Percentiles rank a stretch among this genome's conserved stretches.
Evolutionary conservation across 37 sponge, comb jelly and placozoan species (phyloP).

Genomic region (Axinella damicornis): DNA sequence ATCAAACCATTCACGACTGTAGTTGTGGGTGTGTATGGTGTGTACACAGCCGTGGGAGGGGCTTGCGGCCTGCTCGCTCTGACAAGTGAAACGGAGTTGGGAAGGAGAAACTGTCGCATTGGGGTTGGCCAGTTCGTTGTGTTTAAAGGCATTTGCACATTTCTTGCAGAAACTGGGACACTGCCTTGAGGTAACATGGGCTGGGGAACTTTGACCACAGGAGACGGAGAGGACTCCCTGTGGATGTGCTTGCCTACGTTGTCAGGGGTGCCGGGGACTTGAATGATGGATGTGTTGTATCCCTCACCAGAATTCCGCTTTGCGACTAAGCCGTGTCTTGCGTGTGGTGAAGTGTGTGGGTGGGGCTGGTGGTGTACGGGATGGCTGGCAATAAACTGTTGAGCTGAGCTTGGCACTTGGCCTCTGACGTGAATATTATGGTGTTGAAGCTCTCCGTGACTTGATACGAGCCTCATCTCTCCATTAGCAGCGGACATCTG

Average conservation of each 20-base stretch:
- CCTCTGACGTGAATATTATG: neutral
- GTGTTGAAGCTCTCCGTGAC: no score
- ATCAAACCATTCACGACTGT: constrained; percentile 15
- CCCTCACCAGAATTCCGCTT: neutral
- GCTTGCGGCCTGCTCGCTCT: neutral
- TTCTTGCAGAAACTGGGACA: no score
- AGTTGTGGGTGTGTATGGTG: neutral
- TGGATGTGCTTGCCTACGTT: neutral
- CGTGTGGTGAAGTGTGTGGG: neutral
- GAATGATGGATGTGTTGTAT: neutral
- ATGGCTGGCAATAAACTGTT: no score
- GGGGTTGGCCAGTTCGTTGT: neutral
- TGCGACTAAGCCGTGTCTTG: neutral
- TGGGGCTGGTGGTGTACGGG: no score
- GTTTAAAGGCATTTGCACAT: neutral
- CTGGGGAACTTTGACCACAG: neutral
- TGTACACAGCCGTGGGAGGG: neutral
- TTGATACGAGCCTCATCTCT: neutral
- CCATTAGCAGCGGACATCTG: neutral
- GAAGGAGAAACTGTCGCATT: neutral
- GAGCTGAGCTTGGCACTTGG: no score
- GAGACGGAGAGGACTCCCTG: neutral
- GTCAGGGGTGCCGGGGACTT: neutral
- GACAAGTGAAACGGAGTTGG: neutral
- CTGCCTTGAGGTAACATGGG: neutral